Percentiles rank a stretch among this genome's conserved stretches.
phyloP scores from a whole-genome alignment of 2,888 invertebrate species.

The Orthosia gracilis region DNA sequence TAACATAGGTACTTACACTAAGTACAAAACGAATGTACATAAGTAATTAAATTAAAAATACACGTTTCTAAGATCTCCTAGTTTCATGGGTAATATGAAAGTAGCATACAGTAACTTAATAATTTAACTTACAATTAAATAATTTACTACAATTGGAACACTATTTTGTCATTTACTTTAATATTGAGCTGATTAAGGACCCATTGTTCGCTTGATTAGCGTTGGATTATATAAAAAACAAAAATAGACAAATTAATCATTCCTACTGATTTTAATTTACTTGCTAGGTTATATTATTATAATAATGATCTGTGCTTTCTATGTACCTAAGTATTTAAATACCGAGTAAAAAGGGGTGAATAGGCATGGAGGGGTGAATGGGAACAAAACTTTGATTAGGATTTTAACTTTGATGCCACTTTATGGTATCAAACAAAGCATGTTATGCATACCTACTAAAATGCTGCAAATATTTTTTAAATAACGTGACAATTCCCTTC shows the following conservation, averaged over 20 bases:
- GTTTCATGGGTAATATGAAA: slow-evolving; percentile 24
- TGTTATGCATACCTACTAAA: no score
- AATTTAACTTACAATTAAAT: slow-evolving; percentile 30
- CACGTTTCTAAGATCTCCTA: slow-evolving; percentile 35
- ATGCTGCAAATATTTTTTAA: no score
- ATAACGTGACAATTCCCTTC: no score
- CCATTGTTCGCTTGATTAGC: slow-evolving; percentile 30
- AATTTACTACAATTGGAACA: slow-evolving; percentile 29
- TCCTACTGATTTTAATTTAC: background rate
- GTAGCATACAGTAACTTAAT: slow-evolving; percentile 11
- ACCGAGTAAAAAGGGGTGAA: background rate
- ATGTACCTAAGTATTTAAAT: background rate
- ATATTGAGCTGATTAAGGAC: slow-evolving; percentile 48
- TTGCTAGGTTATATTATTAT: background rate
- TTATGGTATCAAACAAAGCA: no score
- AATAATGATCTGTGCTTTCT: no score
- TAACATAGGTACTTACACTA: slow-evolving; percentile 29
- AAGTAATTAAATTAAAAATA: slow-evolving; percentile 2
- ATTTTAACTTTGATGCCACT: no score
- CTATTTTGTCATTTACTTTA: slow-evolving; percentile 22
- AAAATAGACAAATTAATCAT: background rate
- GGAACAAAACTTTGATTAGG: no score
- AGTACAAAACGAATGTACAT: slow-evolving; percentile 21
- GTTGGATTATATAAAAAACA: background rate
- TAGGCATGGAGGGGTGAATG: no score